Conservation (phyloP, 2,797 vertebrate species). For the Brachyrhaphis roseni region DNA sequence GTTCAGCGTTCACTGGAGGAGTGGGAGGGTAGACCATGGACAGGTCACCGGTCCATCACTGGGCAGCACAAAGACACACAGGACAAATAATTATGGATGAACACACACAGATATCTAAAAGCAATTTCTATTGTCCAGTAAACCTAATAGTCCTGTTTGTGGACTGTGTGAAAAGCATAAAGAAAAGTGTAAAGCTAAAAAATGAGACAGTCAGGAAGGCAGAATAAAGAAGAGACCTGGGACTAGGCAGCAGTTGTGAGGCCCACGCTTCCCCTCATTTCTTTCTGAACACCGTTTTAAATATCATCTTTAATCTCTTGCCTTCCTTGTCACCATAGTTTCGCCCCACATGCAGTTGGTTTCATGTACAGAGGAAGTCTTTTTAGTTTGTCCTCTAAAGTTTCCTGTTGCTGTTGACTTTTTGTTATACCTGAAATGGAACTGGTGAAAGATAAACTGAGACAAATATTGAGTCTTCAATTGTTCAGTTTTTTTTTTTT, state of each 20-base stretch:
- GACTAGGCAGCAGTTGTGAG: neutral
- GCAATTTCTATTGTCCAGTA: neutral
- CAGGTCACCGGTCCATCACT: neutral
- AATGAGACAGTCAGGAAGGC: neutral
- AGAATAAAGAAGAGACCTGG: neutral
- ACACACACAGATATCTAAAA: neutral
- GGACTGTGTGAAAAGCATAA: neutral
- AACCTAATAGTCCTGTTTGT: neutral
- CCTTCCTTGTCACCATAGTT: neutral
- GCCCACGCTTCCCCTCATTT: neutral
- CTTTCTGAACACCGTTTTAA: neutral
- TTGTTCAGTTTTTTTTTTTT: neutral
- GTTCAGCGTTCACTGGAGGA: neutral
- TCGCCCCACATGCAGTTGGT: neutral
- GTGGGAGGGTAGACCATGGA: neutral
- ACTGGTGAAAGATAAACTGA: neutral
- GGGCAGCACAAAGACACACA: neutral
- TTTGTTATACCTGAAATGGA: neutral
- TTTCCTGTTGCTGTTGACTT: neutral
- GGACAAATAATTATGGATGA: too few relatives aligned
- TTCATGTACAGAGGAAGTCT: neutral
- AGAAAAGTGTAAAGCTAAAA: neutral
- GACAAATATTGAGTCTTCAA: neutral
- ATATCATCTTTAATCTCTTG: neutral
- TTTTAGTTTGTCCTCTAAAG: neutral